phyloP scores from a whole-genome alignment of 2,797 vertebrate genomes.

The Pempheris klunzingeri region DNA sequence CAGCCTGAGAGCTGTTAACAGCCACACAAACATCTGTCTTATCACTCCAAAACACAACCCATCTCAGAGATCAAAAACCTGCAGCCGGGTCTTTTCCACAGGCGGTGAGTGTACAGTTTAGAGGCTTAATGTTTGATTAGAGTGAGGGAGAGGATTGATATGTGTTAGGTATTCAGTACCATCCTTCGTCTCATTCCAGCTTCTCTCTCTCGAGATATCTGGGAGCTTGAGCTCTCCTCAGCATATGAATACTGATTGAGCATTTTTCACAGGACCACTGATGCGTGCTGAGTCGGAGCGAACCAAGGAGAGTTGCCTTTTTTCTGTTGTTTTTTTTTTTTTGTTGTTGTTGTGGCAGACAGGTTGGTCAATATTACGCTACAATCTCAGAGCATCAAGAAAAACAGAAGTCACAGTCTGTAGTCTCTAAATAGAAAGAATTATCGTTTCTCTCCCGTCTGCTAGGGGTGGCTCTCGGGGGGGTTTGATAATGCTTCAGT shows the following conservation, averaged over 20 bases:
- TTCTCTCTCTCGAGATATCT: slow-evolving; percentile 79
- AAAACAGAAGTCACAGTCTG: slow-evolving; percentile 49
- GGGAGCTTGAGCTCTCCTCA: slow-evolving; percentile 72
- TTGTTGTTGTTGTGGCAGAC: slow-evolving; percentile 27
- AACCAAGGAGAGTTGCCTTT: slow-evolving; percentile 84
- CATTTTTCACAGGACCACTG: slow-evolving; percentile 87
- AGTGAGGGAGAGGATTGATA: slow-evolving; percentile 74
- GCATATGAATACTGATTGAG: slow-evolving; percentile 85
- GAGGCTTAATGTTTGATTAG: slow-evolving; percentile 81
- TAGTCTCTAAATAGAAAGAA: slow-evolving; percentile 19
- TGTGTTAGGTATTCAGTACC: slow-evolving; percentile 78
- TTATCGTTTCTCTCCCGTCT: slow-evolving; percentile 15
- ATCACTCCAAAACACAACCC: slow-evolving; percentile 82
- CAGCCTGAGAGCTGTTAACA: slow-evolving; percentile 73
- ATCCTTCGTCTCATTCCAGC: slow-evolving; percentile 76
- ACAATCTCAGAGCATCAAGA: slow-evolving; percentile 43
- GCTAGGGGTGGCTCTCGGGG: neutral
- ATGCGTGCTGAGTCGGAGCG: slow-evolving; percentile 77
- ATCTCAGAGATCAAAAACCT: slow-evolving; percentile 78
- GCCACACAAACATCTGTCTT: slow-evolving; percentile 81
- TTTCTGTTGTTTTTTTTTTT: slow-evolving; percentile 31
- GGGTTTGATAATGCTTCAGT: slow-evolving; percentile 15
- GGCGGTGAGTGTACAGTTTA: slow-evolving; percentile 75
- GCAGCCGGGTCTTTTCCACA: slow-evolving; percentile 68
- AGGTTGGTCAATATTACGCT: slow-evolving; percentile 56